These are phyloP conservation scores for Dipodomys ordii DNA, from an alignment of 2,113 vertebrate species.

Conservation along the genomic window DNA sequence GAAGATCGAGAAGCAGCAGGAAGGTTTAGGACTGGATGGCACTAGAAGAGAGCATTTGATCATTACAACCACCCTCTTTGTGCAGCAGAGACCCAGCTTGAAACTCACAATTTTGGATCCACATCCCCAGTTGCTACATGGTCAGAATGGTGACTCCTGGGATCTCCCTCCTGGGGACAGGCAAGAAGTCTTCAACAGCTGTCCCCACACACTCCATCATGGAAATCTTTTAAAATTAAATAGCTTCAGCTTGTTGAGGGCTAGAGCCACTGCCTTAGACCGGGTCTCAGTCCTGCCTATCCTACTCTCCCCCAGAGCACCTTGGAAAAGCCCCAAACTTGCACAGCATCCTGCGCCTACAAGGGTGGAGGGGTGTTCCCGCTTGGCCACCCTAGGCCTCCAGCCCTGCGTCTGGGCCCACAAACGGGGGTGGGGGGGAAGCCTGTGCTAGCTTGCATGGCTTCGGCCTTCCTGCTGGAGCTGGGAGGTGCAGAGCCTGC, in stretches of 20 bases:
- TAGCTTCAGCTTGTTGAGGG: not conserved
- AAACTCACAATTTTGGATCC: not conserved
- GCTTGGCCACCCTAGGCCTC: slow-evolving; percentile 4
- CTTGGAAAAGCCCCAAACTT: not conserved
- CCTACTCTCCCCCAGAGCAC: not conserved
- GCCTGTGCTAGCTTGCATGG: not conserved
- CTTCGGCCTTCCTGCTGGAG: not conserved
- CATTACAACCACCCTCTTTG: slow-evolving; percentile 53
- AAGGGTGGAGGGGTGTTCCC: not conserved
- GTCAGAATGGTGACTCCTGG: not conserved
- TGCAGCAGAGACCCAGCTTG: not conserved
- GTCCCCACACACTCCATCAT: too few species aligned
- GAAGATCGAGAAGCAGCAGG: not conserved
- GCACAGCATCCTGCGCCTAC: not conserved
- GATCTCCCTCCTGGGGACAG: not conserved
- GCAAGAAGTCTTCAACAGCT: not conserved
- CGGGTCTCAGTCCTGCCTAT: not conserved
- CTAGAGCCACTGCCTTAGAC: not conserved
- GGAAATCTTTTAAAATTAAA: slow-evolving; percentile 27
- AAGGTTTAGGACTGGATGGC: not conserved
- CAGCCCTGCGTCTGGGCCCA: not conserved
- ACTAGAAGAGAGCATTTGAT: not conserved
- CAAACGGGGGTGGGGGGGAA: not conserved
- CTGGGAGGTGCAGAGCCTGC: not conserved
- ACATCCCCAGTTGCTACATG: not conserved